These are phyloP conservation scores for Hippocampus abdominalis DNA, from an alignment of 2,113 vertebrate species.

Conservation along the genomic window DNA sequence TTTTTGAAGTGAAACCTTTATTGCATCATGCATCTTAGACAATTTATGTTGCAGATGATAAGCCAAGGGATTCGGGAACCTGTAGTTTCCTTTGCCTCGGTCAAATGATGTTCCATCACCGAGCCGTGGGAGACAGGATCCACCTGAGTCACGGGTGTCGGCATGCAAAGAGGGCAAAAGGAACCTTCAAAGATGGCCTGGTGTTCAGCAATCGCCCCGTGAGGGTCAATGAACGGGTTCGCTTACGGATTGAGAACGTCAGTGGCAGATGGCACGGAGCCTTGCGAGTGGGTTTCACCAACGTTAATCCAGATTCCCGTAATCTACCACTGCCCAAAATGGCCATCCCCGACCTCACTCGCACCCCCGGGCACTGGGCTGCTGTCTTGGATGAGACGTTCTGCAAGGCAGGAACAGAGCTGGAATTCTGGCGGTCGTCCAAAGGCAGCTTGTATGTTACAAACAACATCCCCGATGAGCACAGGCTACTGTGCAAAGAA, in stretches of 20 bases:
- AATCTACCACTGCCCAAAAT: conserved; percentile 69
- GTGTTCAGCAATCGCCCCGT: conserved; percentile 78
- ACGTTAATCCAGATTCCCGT: conserved; percentile 52
- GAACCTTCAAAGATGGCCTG: conserved; percentile 73
- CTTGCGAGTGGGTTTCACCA: conserved; percentile 81
- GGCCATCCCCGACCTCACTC: conserved; percentile 74
- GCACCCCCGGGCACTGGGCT: conserved; percentile 66
- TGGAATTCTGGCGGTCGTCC: conserved; percentile 76
- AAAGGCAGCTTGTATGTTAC: conserved; percentile 50
- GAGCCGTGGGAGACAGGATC: conserved; percentile 64
- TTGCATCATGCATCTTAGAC: neutral
- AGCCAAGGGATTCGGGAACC: neutral
- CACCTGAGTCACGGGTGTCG: conserved; percentile 45
- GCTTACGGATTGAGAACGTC: conserved; percentile 56
- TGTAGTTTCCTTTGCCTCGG: conserved; percentile 42
- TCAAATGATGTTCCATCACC: conserved; percentile 71
- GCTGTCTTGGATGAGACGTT: conserved; percentile 32
- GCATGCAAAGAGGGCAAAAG: conserved; percentile 38
- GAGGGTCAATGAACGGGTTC: conserved; percentile 62
- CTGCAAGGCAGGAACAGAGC: conserved; percentile 37
- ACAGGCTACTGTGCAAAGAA: conserved; percentile 20
- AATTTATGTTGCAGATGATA: neutral
- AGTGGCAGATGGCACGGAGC: conserved; percentile 64
- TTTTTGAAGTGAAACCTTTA: no score
- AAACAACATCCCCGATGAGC: neutral